phyloP scores from a whole-genome alignment of 2,113 vertebrate genomes.

The Notarius lentiginosus region DNA sequence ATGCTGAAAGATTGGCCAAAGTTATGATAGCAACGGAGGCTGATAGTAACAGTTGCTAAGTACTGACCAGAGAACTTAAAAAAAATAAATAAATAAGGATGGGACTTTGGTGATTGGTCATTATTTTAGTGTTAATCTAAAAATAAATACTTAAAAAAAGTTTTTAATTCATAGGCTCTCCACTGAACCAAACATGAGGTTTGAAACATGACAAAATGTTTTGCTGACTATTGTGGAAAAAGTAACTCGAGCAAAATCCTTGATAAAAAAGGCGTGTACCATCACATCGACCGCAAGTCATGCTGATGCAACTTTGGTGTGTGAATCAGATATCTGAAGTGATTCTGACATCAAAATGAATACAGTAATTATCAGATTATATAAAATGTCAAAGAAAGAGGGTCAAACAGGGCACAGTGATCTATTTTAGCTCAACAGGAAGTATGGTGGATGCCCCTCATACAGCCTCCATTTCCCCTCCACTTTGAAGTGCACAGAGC shows the following conservation, averaged over 20 bases:
- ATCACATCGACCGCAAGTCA: neutral
- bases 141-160: neutral
- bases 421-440: conserved; percentile 68
- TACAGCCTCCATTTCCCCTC: conserved; percentile 73
- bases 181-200: neutral
- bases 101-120: neutral
- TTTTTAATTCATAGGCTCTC: neutral
- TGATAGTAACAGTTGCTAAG: neutral
- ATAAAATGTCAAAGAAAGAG: neutral
- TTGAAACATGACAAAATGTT: neutral
- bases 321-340: neutral
- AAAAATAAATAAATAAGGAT: neutral
- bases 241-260: neutral
- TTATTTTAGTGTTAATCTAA: neutral
- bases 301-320: neutral
- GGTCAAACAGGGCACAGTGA: conserved; percentile 18
- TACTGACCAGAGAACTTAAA: neutral
- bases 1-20: neutral
- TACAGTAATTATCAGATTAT: too few relatives aligned
- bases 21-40: too few relatives aligned
- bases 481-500: conserved; percentile 76
- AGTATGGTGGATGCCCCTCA: conserved; percentile 76
- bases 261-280: neutral
- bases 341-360: neutral
- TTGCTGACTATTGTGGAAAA: conserved; percentile 3